Evolutionary conservation across 1,140 invertebrate genomes (phyloP), one percentile per base, ranked within the genome.

Genomic region (Lordiphosa collinella): DNA sequence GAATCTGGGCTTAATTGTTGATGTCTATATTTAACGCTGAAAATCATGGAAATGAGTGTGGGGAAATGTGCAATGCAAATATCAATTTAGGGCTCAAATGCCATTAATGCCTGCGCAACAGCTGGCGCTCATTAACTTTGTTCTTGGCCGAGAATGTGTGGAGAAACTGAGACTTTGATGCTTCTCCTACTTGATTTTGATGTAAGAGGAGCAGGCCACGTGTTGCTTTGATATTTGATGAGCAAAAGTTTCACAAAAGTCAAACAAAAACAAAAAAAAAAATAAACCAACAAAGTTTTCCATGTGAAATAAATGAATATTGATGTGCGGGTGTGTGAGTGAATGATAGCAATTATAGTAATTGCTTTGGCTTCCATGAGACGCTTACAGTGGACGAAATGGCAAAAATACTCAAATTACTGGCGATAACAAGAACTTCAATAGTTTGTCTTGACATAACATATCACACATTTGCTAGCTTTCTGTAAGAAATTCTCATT

Each of bases 211-310:
- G 11, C 31, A 51, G 32, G 55, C 64, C 76, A 82, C 78, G 76
- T 82, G 76, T 82, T 82, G 76, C 76, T 82, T 82, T 82, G 78
- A 82, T 82, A 84, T 82, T 82, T 82, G 65, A 82, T 70, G 75
- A 69, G 61, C 43, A 66, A 66, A 80, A 80, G 43, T 75, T 80
- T 58, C 22, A 8, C 40, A 49, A 41, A 59, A 63, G 35, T 61
- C 57, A 52, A 75, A 80, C 60, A 75, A 37, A 69, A 80, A 78
- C 67, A 63, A 68, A 68, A 68, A 73, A 50, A 79, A 49, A 67
- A 6, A 25, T 25, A 25, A 25, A 25, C 6, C 22, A 65, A 69
- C 61, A 55, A 69, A 64, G 53, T 80, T 71, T 62, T 46, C 43
- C 55, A 56, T 65, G 48, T 35, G 53, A 56, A 57, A 44, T 64